Percentiles rank a stretch among this genome's conserved stretches.
These are phyloP conservation scores for Athetis lepigone DNA, from an alignment of 2,888 invertebrate species.

Conservation along the genomic window DNA sequence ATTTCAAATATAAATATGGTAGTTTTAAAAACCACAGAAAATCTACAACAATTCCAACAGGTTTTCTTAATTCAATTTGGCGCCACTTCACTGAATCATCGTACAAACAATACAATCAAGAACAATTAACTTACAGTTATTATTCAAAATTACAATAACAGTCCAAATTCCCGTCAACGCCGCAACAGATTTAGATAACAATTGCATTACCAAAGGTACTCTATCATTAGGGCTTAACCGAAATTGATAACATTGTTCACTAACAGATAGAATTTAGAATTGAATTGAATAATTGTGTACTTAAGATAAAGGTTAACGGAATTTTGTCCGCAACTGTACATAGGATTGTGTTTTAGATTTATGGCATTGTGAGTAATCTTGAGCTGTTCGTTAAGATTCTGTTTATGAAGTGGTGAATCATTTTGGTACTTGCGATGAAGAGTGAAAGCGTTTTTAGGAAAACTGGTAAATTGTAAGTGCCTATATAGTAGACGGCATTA, in stretches of 20 bases:
- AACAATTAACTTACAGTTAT: conserved; percentile 9
- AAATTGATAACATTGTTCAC: conserved; percentile 65
- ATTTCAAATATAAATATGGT: too few species aligned
- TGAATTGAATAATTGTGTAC: conserved; percentile 63
- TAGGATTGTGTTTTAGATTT: conserved; percentile 19
- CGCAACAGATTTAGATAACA: conserved; percentile 25
- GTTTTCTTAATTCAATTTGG: neutral
- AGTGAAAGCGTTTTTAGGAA: neutral
- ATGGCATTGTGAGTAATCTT: conserved; percentile 47
- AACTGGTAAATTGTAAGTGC: neutral
- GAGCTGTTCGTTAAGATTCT: conserved; percentile 22
- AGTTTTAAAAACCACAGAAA: too few species aligned
- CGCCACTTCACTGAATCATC: conserved; percentile 4
- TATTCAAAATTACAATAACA: conserved; percentile 6
- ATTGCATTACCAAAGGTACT: conserved; percentile 43
- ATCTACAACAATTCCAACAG: neutral
- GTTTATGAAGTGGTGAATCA: conserved; percentile 34
- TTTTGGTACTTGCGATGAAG: neutral
- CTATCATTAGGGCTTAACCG: conserved; percentile 57
- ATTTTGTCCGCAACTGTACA: conserved; percentile 38
- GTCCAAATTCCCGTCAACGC: conserved; percentile 18
- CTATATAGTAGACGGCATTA: neutral
- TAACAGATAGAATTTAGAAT: conserved; percentile 55
- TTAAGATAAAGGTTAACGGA: conserved; percentile 56
- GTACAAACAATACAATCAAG: conserved; percentile 12